Conservation (phyloP, 2,888 invertebrate species). For the Anorthoa munda region DNA sequence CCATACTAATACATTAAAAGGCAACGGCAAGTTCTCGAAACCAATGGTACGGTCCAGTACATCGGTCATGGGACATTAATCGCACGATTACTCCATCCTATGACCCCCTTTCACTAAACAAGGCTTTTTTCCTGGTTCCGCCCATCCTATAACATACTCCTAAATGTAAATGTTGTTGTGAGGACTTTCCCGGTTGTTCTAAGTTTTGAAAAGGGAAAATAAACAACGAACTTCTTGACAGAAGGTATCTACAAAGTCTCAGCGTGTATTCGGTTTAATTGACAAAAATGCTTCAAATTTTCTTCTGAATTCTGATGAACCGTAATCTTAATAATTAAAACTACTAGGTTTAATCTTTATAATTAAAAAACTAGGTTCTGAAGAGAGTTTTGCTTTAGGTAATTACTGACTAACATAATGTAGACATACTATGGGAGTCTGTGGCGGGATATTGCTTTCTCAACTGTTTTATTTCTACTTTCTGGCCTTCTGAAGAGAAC, state of each 20-base stretch:
- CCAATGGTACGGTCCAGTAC: slow-evolving; percentile 31
- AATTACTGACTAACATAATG: neutral
- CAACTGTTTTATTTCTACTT: too few relatives aligned
- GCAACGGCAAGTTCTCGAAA: slow-evolving; percentile 19
- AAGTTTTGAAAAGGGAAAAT: slow-evolving; percentile 20
- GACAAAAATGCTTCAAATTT: slow-evolving; percentile 33
- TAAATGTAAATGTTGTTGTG: slow-evolving; percentile 5
- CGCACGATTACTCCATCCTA: slow-evolving; percentile 1
- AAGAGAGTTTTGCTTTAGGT: neutral
- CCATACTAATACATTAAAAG: slow-evolving; percentile 21
- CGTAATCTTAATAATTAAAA: neutral
- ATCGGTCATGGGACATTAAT: slow-evolving; percentile 51
- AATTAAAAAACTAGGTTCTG: neutral
- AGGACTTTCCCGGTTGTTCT: neutral
- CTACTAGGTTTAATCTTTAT: too few relatives aligned
- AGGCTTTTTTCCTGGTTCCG: slow-evolving; percentile 15
- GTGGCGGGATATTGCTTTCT: too few relatives aligned
- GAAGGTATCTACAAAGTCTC: neutral
- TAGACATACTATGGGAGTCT: too few relatives aligned
- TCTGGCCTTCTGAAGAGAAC: too few relatives aligned
- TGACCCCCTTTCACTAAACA: slow-evolving; percentile 27
- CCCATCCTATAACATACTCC: neutral
- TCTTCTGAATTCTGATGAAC: slow-evolving; percentile 14
- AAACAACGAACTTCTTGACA: slow-evolving; percentile 18
- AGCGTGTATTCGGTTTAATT: slow-evolving; percentile 37